phyloP scores from a whole-genome alignment of 2,113 vertebrate genomes.

The Petaurus breviceps region DNA sequence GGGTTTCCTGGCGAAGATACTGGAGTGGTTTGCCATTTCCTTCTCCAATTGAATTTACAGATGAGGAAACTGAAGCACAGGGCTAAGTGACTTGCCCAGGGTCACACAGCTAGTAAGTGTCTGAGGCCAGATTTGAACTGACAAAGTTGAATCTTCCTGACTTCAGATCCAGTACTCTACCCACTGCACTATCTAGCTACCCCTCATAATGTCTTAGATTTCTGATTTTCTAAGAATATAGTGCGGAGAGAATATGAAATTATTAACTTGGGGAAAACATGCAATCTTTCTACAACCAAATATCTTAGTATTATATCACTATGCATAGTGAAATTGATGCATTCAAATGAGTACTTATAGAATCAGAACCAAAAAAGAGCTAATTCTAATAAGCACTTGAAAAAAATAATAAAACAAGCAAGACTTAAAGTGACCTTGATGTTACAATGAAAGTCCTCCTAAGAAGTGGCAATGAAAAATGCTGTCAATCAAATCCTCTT shows the following conservation, averaged over 20 bases:
- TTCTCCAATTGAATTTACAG: background rate
- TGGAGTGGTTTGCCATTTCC: background rate
- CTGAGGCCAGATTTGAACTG: background rate
- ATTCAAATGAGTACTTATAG: background rate
- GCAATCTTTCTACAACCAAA: background rate
- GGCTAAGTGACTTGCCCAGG: background rate
- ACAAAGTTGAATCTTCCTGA: background rate
- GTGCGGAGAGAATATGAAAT: background rate
- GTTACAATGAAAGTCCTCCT: background rate
- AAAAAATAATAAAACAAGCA: background rate
- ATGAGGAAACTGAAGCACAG: background rate
- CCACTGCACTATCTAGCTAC: background rate
- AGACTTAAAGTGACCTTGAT: background rate
- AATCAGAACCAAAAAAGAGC: constrained; percentile 8
- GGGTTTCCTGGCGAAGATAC: too few relatives aligned
- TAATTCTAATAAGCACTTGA: background rate
- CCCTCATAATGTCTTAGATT: background rate
- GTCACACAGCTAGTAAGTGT: background rate
- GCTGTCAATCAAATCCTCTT: background rate
- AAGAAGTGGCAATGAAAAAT: background rate
- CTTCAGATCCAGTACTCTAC: too few relatives aligned
- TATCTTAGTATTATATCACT: background rate
- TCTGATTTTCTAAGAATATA: background rate
- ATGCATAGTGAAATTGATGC: background rate
- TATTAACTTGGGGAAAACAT: background rate